These are phyloP conservation scores for Platycercus adscitus DNA, from an alignment of 2,113 vertebrate genomes.

Conservation along the genomic window DNA sequence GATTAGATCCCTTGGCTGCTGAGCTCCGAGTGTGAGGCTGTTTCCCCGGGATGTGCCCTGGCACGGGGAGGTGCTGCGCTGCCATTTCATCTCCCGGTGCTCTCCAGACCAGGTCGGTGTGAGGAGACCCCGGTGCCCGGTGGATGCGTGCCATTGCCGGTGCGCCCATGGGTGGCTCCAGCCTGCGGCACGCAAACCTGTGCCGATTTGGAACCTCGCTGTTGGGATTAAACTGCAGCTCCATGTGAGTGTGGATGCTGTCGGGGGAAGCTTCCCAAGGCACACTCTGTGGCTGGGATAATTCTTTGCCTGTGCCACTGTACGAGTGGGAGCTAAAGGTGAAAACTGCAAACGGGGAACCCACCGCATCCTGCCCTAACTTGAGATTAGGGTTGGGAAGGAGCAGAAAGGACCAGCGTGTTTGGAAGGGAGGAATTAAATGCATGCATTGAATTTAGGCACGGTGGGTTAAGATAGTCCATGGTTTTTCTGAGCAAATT, in stretches of 20 bases:
- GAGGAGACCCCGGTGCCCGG: accelerated
- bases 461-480: background rate
- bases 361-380: background rate
- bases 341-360: background rate
- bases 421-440: background rate
- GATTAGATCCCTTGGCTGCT: background rate
- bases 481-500: background rate
- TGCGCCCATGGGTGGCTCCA: background rate
- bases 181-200: background rate
- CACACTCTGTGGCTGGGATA: accelerated
- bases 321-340: background rate
- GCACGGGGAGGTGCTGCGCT: background rate
- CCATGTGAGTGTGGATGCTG: no score
- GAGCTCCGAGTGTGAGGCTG: background rate
- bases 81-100: background rate
- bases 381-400: background rate
- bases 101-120: background rate
- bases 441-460: background rate
- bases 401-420: background rate
- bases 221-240: background rate
- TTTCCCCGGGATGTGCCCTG: accelerated
- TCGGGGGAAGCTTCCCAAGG: background rate
- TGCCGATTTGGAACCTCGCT: background rate
- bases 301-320: background rate
- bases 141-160: background rate